Percentiles rank a stretch among this genome's conserved stretches.
phyloP scores from a whole-genome alignment of 1,140 invertebrate species.

The Brachystomella parvula region DNA sequence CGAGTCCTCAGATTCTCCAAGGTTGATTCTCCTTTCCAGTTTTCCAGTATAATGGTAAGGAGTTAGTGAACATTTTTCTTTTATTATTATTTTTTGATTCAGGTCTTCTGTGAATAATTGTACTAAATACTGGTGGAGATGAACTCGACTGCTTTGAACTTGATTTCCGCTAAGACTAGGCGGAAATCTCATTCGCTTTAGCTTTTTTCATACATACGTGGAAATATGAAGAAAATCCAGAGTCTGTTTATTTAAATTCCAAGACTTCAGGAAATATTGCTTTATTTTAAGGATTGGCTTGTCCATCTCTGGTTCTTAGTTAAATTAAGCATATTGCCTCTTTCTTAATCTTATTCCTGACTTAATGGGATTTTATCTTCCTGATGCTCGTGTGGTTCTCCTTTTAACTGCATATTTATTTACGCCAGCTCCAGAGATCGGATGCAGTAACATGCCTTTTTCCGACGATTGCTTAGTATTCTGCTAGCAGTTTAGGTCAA shows the following conservation, averaged over 20 bases:
- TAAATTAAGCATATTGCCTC: constrained; percentile 37
- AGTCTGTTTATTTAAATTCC: constrained; percentile 33
- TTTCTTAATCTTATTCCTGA: constrained; percentile 1
- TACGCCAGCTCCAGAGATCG: no score
- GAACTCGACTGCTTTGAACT: not conserved
- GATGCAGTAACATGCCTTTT: no score
- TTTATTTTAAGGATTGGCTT: constrained; percentile 3
- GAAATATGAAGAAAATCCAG: constrained; percentile 1
- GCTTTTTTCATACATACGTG: not conserved
- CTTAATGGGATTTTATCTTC: constrained; percentile 6
- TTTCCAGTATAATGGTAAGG: not conserved
- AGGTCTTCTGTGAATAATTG: not conserved
- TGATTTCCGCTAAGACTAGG: not conserved
- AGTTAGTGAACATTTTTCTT: not conserved
- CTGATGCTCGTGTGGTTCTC: no score
- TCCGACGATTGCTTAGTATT: no score
- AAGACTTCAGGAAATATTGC: not conserved
- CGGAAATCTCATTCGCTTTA: not conserved
- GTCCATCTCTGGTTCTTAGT: constrained; percentile 3
- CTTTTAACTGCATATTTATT: no score
- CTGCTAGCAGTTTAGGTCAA: no score
- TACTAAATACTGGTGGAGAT: not conserved
- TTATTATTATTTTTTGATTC: not conserved
- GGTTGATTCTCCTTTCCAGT: not conserved
- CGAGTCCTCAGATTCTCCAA: not conserved